phyloP scores from a whole-genome alignment of 2,888 invertebrate species.

The Odontocolon sp. region DNA sequence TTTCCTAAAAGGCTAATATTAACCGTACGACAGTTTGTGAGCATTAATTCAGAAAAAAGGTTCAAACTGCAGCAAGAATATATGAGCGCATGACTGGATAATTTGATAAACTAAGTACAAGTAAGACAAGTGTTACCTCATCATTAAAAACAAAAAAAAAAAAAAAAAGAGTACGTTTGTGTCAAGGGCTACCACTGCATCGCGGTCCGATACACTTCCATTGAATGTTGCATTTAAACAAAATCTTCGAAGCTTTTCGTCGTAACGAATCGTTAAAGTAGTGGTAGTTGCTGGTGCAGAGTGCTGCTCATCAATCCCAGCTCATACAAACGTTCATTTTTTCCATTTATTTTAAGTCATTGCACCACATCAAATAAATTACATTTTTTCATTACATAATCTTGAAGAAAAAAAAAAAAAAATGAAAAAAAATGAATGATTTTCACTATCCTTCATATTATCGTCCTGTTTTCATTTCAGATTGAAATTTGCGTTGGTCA shows the following conservation, averaged over 20 bases:
- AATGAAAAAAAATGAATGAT: conserved; percentile 21
- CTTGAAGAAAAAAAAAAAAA: conserved; percentile 28
- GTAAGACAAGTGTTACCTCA: conserved; percentile 82
- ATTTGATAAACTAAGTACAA: conserved; percentile 82
- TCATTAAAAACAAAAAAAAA: conserved; percentile 69
- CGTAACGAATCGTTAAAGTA: conserved; percentile 51
- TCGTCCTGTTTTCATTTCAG: too few species aligned
- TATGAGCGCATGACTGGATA: conserved; percentile 81
- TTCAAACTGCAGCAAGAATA: conserved; percentile 79
- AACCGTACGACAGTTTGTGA: conserved; percentile 73
- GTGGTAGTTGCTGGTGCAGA: conserved; percentile 67
- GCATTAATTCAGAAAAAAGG: conserved; percentile 56
- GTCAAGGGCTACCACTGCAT: conserved; percentile 73
- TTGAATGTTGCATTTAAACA: conserved; percentile 75
- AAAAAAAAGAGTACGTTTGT: conserved; percentile 71
- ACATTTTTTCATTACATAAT: conserved; percentile 81
- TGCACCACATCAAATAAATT: conserved; percentile 82
- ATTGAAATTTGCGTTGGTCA: too few species aligned
- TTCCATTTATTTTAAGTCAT: conserved; percentile 81
- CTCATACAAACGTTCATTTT: conserved; percentile 80
- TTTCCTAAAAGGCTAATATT: conserved; percentile 73
- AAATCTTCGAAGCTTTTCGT: conserved; percentile 40
- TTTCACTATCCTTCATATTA: conserved; percentile 52
- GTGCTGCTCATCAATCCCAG: conserved; percentile 79
- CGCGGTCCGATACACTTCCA: conserved; percentile 73